Evolutionary conservation across 2,888 invertebrate genomes (phyloP).

Genomic region (Scotopteryx bipunctaria): DNA sequence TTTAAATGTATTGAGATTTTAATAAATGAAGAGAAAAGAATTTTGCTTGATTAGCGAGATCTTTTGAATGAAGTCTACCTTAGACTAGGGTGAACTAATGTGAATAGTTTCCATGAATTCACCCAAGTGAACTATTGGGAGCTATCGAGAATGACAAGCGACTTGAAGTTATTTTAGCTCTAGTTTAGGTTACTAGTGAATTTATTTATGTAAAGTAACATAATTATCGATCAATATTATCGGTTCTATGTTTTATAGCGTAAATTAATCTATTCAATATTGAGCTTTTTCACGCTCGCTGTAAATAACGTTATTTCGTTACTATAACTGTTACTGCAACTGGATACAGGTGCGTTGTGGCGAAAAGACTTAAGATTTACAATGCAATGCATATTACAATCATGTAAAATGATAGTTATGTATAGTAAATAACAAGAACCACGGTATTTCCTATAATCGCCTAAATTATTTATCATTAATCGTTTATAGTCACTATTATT

Average conservation of each 20-base stretch:
- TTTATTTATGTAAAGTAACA: slow-evolving; percentile 50
- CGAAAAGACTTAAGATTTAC: slow-evolving; percentile 24
- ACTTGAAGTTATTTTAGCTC: slow-evolving; percentile 47
- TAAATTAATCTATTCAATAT: slow-evolving; percentile 30
- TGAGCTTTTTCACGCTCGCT: slow-evolving; percentile 28
- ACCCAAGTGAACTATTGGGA: not conserved
- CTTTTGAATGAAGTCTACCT: not conserved
- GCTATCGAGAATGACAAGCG: not conserved
- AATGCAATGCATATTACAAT: slow-evolving; percentile 24
- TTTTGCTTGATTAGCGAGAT: not conserved
- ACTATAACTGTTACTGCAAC: slow-evolving; percentile 12
- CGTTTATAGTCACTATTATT: slow-evolving; percentile 42
- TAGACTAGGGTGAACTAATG: not conserved
- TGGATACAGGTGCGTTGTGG: slow-evolving; percentile 17
- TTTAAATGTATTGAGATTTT: not conserved
- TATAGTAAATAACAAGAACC: slow-evolving; percentile 25
- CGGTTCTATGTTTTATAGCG: slow-evolving; percentile 31
- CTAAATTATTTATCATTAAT: slow-evolving; percentile 38
- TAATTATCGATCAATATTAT: slow-evolving; percentile 23
- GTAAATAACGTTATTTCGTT: slow-evolving; percentile 22
- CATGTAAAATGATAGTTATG: slow-evolving; percentile 14
- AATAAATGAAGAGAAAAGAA: not conserved
- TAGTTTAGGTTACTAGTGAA: slow-evolving; percentile 58
- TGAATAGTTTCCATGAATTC: not conserved
- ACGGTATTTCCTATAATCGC: slow-evolving; percentile 38